Conservation (phyloP, 1,140 invertebrate species). For the Habropoda laboriosa region DNA sequence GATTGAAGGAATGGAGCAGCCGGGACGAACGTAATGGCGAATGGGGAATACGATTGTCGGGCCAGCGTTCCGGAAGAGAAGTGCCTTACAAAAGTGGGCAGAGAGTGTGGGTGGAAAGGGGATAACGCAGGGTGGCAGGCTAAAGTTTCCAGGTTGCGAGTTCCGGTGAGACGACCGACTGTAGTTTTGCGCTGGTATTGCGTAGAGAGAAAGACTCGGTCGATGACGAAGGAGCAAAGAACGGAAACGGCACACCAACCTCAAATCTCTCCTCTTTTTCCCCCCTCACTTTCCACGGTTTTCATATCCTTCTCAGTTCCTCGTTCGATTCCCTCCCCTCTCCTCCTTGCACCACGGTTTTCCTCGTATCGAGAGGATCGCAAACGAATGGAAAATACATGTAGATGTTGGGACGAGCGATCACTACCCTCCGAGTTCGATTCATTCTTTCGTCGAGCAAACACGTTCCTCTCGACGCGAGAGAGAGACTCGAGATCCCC, state of each 20-base stretch:
- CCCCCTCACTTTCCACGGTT: background rate
- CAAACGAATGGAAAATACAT: constrained; percentile 79
- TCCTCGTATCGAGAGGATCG: constrained; percentile 53
- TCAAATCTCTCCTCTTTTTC: too few species aligned
- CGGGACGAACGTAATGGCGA: constrained; percentile 70
- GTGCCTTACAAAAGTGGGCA: constrained; percentile 73
- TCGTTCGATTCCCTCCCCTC: too few species aligned
- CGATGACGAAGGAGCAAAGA: constrained; percentile 28
- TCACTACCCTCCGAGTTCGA: constrained; percentile 39
- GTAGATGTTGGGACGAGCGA: constrained; percentile 67
- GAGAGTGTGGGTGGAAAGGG: too few species aligned
- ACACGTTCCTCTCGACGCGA: constrained; percentile 50
- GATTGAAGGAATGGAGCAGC: constrained; percentile 74
- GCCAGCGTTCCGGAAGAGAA: constrained; percentile 78
- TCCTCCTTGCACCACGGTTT: background rate
- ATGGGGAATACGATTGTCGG: constrained; percentile 80
- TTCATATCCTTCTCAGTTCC: too few species aligned
- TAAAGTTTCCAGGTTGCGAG: constrained; percentile 44
- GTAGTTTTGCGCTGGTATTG: background rate
- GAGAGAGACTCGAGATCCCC: constrained; percentile 11
- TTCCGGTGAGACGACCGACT: constrained; percentile 29
- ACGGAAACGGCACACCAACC: background rate
- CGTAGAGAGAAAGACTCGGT: background rate
- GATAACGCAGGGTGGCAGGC: background rate
- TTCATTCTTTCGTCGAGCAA: constrained; percentile 48